Base-by-base conservation (phyloP, 2,797 vertebrate species). In the Pangasius mekongensis region DNA sequence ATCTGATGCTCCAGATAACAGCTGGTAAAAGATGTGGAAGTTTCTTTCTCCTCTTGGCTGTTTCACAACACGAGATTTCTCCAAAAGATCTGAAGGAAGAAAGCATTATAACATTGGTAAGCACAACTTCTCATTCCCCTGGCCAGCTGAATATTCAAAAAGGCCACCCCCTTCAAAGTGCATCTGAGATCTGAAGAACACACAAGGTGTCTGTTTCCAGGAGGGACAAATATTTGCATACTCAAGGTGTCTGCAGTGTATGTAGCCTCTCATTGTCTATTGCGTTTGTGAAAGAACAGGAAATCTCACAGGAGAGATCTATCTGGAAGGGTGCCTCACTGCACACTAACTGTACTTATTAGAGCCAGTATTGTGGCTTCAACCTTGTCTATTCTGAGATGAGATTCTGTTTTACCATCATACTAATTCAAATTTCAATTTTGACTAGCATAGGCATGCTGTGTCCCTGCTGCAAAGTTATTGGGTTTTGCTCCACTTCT, bases 1-100 rank as follows among this genome's bases (percentile, higher is more conserved):
- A 73, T 99, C 97, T 0, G 99, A 98, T 67, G 97, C 98, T 86
- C 98, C 99, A 20, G 98, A 99, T 90, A 99, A 91, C 85, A 99
- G 97, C 94, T 99, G 99, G 93, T 99, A 99, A 94, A 99, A 99
- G 94, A 99, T 87, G 87, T 99, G 99, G 94, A 99, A 99, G 94
- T 99, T 99, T 94, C 99, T 97, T 95, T 99, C 99, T 66, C 97
- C 98, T 92, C 98, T 95, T 6, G 98, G 98, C 94, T 99, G 99
- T 89, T 98, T 99, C 58, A 99, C 98, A 89, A 99, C 99, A 73
- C 99, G 97, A 18, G 99, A 99, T 93, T 99, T 99, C 95, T 99
- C 99, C 85, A 99, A 94, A 33, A 99, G 97, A 96, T 99, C 99
- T 99, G 56, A n/a, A 43, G 18, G n/a, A 73, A 67, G 62, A 66